Evolutionary conservation across 2,888 invertebrate species (phyloP).

Genomic region (Gastrophysa polygoni): DNA sequence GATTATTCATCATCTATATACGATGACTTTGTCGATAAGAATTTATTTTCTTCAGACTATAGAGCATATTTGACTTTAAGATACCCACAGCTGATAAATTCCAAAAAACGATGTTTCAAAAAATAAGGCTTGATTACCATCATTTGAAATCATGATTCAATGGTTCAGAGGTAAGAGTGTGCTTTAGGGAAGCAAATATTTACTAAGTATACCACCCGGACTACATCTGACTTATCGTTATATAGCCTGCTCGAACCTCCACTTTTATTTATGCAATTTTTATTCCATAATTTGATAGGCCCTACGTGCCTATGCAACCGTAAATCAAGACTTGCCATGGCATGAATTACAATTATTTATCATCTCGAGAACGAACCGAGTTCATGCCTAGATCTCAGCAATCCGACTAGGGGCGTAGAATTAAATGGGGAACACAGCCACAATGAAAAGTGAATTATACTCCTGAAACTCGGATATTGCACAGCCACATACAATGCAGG

Average conservation of each 20-base stretch:
- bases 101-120: too few species aligned
- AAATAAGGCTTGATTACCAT: too few species aligned
- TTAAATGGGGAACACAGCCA: background rate
- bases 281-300: background rate
- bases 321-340: background rate
- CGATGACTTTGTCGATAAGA: too few species aligned
- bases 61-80: too few species aligned
- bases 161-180: too few species aligned
- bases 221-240: too few species aligned
- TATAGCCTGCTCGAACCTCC: background rate
- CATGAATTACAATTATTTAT: background rate
- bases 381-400: background rate
- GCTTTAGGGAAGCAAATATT: too few species aligned
- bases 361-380: background rate
- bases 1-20: too few species aligned
- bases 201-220: too few species aligned
- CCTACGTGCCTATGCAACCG: background rate
- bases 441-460: background rate
- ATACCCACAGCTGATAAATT: too few species aligned
- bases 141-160: too few species aligned
- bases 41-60: too few species aligned
- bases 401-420: background rate
- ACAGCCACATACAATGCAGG: background rate
- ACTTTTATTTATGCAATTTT: background rate
- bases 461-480: background rate